phyloP scores from a whole-genome alignment of 2,113 vertebrate genomes.

The Zosterops lateralis region DNA sequence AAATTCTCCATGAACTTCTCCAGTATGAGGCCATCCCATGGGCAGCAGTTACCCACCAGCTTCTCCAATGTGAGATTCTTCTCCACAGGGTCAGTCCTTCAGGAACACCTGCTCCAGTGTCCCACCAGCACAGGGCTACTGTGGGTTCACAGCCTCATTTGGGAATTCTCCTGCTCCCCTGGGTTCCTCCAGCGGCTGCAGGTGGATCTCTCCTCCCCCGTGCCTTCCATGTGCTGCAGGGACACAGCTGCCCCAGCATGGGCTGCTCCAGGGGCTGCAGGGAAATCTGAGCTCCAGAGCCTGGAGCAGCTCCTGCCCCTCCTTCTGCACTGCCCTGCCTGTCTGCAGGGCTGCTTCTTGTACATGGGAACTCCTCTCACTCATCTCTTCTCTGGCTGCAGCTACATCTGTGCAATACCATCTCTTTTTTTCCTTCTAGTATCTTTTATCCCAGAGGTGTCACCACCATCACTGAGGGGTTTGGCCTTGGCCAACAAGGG shows the following conservation, averaged over 20 bases:
- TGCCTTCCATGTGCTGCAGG: background rate
- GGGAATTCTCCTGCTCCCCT: background rate
- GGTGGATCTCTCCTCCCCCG: background rate
- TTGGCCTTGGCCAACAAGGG: background rate
- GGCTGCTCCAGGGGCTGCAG: background rate
- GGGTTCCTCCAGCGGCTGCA: background rate
- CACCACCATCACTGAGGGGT: too few species aligned
- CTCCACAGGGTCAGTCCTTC: background rate
- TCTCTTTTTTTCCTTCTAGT: background rate
- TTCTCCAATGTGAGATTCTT: background rate
- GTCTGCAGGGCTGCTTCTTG: rapidly evolving
- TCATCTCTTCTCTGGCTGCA: background rate
- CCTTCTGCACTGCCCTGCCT: background rate
- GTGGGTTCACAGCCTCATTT: background rate
- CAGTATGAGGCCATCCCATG: too few species aligned
- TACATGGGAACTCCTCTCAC: rapidly evolving
- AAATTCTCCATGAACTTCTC: background rate
- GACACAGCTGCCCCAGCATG: background rate
- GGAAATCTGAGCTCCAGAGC: background rate
- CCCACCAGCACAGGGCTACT: rapidly evolving
- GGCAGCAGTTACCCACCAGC: too few species aligned
- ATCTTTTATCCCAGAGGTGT: background rate
- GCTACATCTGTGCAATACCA: too few species aligned
- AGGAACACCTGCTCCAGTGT: background rate
- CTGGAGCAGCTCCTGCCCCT: background rate